A percentile compares a stretch with the other conserved stretches of the same genome.
These are phyloP conservation scores for Drosophila infuscata DNA, from an alignment of 2,888 invertebrate genomes.

Conservation along the genomic window DNA sequence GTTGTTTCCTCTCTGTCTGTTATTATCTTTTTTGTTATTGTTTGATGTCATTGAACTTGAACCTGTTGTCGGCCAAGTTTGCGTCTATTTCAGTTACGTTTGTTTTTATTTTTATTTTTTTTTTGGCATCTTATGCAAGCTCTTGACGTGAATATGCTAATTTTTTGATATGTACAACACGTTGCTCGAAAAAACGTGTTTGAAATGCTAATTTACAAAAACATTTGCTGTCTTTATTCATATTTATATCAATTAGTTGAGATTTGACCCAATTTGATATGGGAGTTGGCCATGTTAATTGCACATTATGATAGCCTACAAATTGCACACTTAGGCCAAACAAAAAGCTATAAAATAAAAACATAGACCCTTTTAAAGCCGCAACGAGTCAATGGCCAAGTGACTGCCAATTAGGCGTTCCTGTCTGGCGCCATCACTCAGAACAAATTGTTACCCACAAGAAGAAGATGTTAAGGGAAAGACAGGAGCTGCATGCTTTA, in stretches of 20 bases:
- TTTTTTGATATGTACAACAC: conserved; percentile 55
- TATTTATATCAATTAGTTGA: conserved; percentile 72
- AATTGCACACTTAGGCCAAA: conserved; percentile 15
- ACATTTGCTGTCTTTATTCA: conserved; percentile 57
- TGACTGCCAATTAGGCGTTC: conserved; percentile 13
- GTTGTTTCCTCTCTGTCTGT: conserved; percentile 2
- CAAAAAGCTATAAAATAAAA: neutral
- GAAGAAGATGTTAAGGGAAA: neutral
- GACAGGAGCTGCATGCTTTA: conserved; percentile 15
- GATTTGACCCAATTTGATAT: conserved; percentile 68
- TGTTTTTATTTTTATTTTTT: conserved; percentile 36
- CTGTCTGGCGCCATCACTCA: conserved; percentile 34
- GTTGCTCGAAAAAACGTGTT: conserved; percentile 71
- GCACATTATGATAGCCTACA: conserved; percentile 28
- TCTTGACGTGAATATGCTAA: conserved; percentile 77
- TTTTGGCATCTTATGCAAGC: conserved; percentile 75
- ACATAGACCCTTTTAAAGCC: conserved; percentile 14
- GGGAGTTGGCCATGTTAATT: conserved; percentile 47
- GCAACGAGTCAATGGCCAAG: conserved; percentile 28
- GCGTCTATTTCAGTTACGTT: conserved; percentile 27
- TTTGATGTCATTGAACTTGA: conserved; percentile 78
- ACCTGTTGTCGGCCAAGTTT: conserved; percentile 60
- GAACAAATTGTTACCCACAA: conserved; percentile 13
- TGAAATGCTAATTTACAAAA: conserved; percentile 73
- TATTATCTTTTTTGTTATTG: conserved; percentile 56